Base-by-base conservation (phyloP, 2,113 vertebrate genomes). In the Ailuropoda melanoleuca region DNA sequence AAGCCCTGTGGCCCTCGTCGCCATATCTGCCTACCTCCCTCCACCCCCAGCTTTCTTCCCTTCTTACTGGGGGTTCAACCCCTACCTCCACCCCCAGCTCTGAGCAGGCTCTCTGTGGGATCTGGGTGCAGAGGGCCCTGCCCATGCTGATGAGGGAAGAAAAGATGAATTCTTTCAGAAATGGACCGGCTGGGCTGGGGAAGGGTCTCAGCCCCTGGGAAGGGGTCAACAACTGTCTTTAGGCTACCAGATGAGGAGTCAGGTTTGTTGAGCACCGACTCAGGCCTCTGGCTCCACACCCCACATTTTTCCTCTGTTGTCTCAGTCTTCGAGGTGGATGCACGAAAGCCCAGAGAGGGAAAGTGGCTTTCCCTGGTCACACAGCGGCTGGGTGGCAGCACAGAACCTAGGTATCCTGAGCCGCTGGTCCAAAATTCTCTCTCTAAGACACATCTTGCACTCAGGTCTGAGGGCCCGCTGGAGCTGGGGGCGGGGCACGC, bases 41-140 rank as follows among this genome's bases (percentile, higher is more conserved):
- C 62, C 24, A 15, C 9, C 10, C 55, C n/a, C 13, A 23, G 18
- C 5, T 78, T 66, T 46, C 78, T 84, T 66, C 78, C 70, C 23
- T 80, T 43, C 34, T 70, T 34, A 39, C 15, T 48, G n/a, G n/a
- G n/a, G n/a, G 14, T 17, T 46, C 46, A 26, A 0, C 6, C 6
- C 62, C 18, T 24, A 0, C 5, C 19, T 39, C 39, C 34, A 18
- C 46, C 0, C 4, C 2, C 3, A 0, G 10, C 39, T 87, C 48
- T 1, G 4, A 60, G 84, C 6, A 17, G 29, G 17, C 31, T 50
- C 50, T 88, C 55, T 5, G 0, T 10, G 29, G 53, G 26, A 72
- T 60, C 19, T 81, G 62, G 46, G 58, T 75, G 18, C 83, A 88
- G n/a, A 13, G 34, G 43, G 31, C 4, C 19, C 50, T 48, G 24